Percentiles rank a stretch among this genome's conserved stretches.
phyloP scores from a whole-genome alignment of 2,113 vertebrate species.

The Microtus ochrogaster region DNA sequence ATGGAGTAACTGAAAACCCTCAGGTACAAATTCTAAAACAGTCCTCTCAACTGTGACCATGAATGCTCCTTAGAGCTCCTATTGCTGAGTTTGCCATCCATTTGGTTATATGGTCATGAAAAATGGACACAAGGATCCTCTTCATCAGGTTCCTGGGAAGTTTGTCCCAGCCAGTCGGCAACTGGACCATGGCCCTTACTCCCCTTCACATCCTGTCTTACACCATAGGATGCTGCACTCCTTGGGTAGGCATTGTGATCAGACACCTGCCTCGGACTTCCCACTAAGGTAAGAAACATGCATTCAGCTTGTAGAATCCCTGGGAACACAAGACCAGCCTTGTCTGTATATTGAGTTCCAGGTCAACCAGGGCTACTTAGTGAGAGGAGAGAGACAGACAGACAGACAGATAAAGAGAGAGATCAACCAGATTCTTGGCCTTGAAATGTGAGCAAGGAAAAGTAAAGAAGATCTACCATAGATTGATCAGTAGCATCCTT shows the following conservation, averaged over 20 bases:
- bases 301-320: background rate
- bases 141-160: background rate
- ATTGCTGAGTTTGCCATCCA: too few relatives aligned
- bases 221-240: too few relatives aligned
- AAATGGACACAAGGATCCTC: background rate
- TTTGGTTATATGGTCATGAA: background rate
- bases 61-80: background rate
- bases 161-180: background rate
- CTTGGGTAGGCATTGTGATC: background rate
- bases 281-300: background rate
- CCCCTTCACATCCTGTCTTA: background rate
- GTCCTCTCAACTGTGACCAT: background rate
- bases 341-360: background rate
- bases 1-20: rapidly evolving
- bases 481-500: background rate
- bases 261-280: background rate
- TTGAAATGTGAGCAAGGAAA: background rate
- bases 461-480: background rate
- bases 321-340: background rate
- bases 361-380: background rate
- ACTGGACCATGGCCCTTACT: background rate
- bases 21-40: background rate
- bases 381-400: too few relatives aligned
- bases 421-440: background rate
- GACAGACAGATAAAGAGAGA: too few relatives aligned